Base-by-base conservation (phyloP, 2,797 vertebrate species). In the Mastacembelus armatus region DNA sequence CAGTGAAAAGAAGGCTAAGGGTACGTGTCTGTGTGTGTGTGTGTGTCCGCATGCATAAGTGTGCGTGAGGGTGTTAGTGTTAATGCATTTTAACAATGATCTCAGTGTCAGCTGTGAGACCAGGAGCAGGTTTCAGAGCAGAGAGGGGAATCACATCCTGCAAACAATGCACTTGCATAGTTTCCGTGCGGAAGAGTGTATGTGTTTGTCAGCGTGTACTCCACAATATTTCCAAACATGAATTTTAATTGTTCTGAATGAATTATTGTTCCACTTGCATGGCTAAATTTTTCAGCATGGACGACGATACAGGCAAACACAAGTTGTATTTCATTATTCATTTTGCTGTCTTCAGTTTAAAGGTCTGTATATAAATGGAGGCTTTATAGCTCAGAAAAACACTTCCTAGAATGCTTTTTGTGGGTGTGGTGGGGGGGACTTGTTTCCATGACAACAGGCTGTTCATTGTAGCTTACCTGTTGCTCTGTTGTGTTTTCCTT, bases 71-170 rank as follows among this genome's bases (percentile, higher is more conserved):
- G 57, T 50, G 56, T 59, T 59, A 22, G 75, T 64, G 72, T 40
- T 75, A 68, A 72, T 85, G 83, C 58, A 39, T 66, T 82, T 82
- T 61, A 80, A 87, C 72, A 67, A 85, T 77, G 83, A 80, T 84
- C 78, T 85, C 59, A 21, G 67, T 75, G 86, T 81, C 70, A 68
- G 77, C 78, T 71, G 56, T 66, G 71, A 85, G 74, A 86, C 70
- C 79, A 71, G 79, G 65, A 88, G 79, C 76, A 85, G 70, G 71
- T 77, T 83, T 76, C 66, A 60, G 67, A 85, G 71, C 69, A 66
- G 58, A 21, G 63, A 44, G 24, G 32, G 45, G 55, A n/a, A 61
- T 78, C 59, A 7, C 61, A 62, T 77, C 74, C 76, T 73, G 68
- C 61, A 51, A 81, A 81, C 79, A 67, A 26, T 10, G 32, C 52